Conservation (phyloP, 37 sponge, comb jelly and placozoan genomes). For the Sycon ciliatum region DNA sequence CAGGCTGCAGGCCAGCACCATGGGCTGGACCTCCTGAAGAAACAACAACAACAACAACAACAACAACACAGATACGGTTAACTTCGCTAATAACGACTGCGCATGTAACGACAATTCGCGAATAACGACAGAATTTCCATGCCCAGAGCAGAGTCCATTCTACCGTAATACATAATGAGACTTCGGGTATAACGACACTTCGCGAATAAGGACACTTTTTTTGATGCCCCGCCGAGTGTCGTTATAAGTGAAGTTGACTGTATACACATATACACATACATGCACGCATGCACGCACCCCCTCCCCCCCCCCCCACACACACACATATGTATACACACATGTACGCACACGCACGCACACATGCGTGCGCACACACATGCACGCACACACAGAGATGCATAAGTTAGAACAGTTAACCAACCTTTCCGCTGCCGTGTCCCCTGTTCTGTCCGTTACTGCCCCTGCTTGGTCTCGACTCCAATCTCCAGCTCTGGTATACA, state of each 20-base stretch:
- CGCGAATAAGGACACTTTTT: no score
- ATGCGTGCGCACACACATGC: not conserved
- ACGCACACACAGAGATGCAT: not conserved
- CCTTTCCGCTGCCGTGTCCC: not conserved
- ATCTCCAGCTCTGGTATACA: not conserved
- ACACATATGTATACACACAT: not conserved
- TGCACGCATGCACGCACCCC: not conserved
- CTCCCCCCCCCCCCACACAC: not conserved
- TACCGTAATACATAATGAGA: no score
- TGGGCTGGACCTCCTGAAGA: constrained; percentile 42
- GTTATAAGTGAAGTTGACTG: no score
- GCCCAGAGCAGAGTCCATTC: no score
- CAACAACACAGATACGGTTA: no score
- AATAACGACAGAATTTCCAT: no score
- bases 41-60: no score
- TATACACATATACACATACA: not conserved
- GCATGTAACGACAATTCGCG: no score
- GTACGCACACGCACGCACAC: not conserved
- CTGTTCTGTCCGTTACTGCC: not conserved
- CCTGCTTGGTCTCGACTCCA: not conserved
- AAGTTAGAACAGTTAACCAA: not conserved
- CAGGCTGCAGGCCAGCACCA: constrained; percentile 48
- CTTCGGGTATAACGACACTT: no score
- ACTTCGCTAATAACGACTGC: no score
- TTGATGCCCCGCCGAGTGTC: no score